Base-by-base conservation (phyloP, 2,797 vertebrate genomes). In the Neomorphus geoffroyi region DNA sequence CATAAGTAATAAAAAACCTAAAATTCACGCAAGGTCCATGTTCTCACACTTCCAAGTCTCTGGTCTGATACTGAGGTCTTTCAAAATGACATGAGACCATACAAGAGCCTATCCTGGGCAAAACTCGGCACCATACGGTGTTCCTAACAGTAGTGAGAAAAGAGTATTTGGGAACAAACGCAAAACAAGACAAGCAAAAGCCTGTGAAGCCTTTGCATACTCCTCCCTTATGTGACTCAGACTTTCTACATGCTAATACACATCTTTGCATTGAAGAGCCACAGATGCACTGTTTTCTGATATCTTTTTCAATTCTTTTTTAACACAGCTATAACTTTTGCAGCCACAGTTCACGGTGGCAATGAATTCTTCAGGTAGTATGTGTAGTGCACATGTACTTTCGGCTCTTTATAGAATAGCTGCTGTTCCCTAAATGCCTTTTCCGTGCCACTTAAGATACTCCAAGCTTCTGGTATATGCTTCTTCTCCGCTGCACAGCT, bases 341-440 rank as follows among this genome's bases (percentile, higher is more conserved):
- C 9, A 86, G 53, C 6, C 75, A 64, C 30, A 35, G 60, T 7
- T 81, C 10, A 13, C 61, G 27, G 22, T 23, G 22, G 28, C 57
- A 71, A 45, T 41, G 33, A 71, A 24, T 39, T 73, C 56, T 64
- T 35, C 53, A 74, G 27, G n/a, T 13, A 48, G 18, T 19, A 57
- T 2, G 3, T n/a, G 45, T 4, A 65, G 7, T 1, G 1, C 15
- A 61, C 2, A 2, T 7, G 6, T 11, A 64, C 1, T 0, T 71
- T 74, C 0, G 0, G 27, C 46, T 93, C 39, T 28, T 7, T 45
- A 61, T 13, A 50, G 27, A 78, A 65, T 1, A 90, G 15, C 9
- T 66, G 46, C 41, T 62, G 4, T 16, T 83, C 58, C 54, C 35
- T 72, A 64, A 83, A 72, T 0, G 4, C 10, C 30, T 78, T 50